A percentile compares a stretch with the other conserved stretches of the same genome.
These are phyloP conservation scores for Lepidurus apus DNA, from an alignment of 1,140 invertebrate genomes.

Conservation along the genomic window DNA sequence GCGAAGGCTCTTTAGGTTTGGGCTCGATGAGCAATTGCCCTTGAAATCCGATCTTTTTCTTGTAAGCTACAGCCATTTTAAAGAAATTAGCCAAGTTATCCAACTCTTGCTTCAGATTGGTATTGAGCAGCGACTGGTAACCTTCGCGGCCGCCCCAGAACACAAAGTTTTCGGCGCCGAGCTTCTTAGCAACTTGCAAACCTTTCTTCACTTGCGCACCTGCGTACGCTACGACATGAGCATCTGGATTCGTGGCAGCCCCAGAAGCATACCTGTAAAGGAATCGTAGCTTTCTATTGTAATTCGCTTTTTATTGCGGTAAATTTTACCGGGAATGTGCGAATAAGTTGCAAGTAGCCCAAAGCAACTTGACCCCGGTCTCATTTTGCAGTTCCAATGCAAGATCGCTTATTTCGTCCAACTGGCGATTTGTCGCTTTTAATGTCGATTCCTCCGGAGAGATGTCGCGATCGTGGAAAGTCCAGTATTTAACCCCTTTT, in stretches of 20 bases:
- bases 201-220: constrained; percentile 59
- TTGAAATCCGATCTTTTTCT: constrained; percentile 57
- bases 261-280: constrained; percentile 54
- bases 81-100: constrained; percentile 57
- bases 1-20: constrained; percentile 49
- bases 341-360: constrained; percentile 58
- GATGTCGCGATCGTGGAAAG: constrained; percentile 55
- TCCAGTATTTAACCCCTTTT: constrained; percentile 56
- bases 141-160: constrained; percentile 58
- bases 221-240: constrained; percentile 53
- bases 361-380: constrained; percentile 55
- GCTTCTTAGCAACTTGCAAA: constrained; percentile 56
- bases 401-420: constrained; percentile 55
- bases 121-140: constrained; percentile 55
- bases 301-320: neutral
- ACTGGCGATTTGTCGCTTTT: constrained; percentile 52
- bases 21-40: constrained; percentile 57
- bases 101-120: constrained; percentile 55
- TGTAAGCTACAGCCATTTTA: constrained; percentile 57
- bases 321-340: constrained; percentile 50
- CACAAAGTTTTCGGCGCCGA: constrained; percentile 58
- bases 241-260: constrained; percentile 55
- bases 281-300: neutral
- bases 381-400: constrained; percentile 52
- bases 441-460: constrained; percentile 48